Evolutionary conservation across 1,140 invertebrate genomes (phyloP).

Genomic region (Mya arenaria): DNA sequence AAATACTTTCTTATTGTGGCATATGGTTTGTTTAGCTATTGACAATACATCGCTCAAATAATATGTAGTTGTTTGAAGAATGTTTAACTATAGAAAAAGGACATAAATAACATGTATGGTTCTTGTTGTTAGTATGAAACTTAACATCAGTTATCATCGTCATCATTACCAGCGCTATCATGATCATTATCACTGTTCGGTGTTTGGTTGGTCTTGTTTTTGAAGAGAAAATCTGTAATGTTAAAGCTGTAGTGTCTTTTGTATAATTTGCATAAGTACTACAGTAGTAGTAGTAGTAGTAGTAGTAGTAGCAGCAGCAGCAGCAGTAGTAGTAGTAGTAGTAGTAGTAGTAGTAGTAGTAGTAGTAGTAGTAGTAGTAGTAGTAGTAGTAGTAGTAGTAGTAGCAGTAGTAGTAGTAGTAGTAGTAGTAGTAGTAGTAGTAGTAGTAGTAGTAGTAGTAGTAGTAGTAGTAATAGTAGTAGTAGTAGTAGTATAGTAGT

Average conservation of each 20-base stretch:
- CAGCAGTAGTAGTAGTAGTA: conserved; percentile 18
- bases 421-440: conserved; percentile 21
- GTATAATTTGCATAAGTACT: neutral
- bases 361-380: conserved; percentile 22
- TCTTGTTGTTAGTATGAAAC: too few relatives aligned
- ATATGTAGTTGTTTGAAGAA: too few relatives aligned
- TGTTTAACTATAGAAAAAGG: too few relatives aligned
- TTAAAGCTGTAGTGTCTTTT: neutral
- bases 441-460: conserved; percentile 25
- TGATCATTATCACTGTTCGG: too few relatives aligned
- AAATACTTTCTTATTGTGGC: too few relatives aligned
- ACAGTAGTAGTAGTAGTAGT: conserved; percentile 21
- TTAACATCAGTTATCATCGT: too few relatives aligned
- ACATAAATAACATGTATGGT: too few relatives aligned
- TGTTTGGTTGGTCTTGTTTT: too few relatives aligned
- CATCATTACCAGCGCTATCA: too few relatives aligned
- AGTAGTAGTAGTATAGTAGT: neutral
- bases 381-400: conserved; percentile 21
- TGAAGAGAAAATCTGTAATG: too few relatives aligned
- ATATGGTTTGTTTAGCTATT: too few relatives aligned
- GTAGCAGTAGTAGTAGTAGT: conserved; percentile 14
- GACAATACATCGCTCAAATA: too few relatives aligned
- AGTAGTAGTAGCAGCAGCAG: conserved; percentile 11
- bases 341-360: conserved; percentile 24
- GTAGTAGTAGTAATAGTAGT: conserved; percentile 18